Evolutionary conservation across 2,113 vertebrate genomes (phyloP).

Genomic region (Ailurus styani): DNA sequence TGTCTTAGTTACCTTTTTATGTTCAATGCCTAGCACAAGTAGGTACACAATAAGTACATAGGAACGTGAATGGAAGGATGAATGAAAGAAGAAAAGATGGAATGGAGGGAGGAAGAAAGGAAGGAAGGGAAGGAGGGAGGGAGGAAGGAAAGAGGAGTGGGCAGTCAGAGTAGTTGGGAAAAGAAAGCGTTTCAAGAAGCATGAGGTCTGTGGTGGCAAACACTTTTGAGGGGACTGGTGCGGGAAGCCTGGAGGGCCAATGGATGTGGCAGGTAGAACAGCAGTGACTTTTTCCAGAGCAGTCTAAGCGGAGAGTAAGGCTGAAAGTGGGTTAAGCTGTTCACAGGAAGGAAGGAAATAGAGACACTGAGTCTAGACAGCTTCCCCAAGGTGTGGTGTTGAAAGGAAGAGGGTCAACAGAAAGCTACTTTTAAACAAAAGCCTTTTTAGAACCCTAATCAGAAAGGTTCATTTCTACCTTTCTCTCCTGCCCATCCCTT

Average conservation of each 20-base stretch:
- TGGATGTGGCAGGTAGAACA: not conserved
- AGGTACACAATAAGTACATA: not conserved
- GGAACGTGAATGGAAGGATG: not conserved
- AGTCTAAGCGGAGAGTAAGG: rapidly evolving
- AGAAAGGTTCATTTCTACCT: not conserved
- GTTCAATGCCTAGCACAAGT: not conserved
- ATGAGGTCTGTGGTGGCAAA: not conserved
- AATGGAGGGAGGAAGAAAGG: no score
- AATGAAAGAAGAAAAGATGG: not conserved
- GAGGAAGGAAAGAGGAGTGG: not conserved
- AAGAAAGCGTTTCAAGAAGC: not conserved
- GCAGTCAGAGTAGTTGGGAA: not conserved
- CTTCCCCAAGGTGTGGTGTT: not conserved
- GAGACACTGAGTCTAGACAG: not conserved
- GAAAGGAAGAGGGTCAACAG: not conserved
- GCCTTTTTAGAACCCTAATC: not conserved
- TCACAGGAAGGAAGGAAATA: not conserved
- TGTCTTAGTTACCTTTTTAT: not conserved
- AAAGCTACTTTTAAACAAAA: conserved; percentile 14
- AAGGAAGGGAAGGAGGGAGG: no score
- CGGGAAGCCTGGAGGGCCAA: not conserved
- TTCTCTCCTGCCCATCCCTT: not conserved
- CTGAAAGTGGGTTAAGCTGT: not conserved
- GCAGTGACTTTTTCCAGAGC: not conserved
- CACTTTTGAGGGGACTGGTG: not conserved